These are phyloP conservation scores for Falco concolor DNA, from an alignment of 2,797 vertebrate species.

Conservation along the genomic window DNA sequence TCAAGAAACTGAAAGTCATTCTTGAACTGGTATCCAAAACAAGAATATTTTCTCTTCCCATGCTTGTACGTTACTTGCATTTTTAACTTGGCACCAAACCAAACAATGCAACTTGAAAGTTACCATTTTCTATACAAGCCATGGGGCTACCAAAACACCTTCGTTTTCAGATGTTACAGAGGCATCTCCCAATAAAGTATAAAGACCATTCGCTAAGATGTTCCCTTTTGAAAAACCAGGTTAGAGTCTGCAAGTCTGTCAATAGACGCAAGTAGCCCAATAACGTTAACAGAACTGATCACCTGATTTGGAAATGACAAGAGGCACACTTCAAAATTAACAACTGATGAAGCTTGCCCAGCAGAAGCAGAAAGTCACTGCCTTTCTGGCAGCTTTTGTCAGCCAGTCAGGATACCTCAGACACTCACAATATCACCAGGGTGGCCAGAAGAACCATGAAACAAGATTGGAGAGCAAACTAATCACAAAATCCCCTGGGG, in stretches of 20 bases:
- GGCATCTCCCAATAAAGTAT: neutral
- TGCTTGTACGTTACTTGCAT: neutral
- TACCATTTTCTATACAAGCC: neutral
- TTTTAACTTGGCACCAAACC: neutral
- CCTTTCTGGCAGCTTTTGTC: neutral
- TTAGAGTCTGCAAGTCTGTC: neutral
- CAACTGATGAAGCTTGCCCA: neutral
- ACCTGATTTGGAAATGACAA: neutral
- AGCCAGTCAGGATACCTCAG: neutral
- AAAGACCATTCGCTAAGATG: neutral
- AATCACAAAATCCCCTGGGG: neutral
- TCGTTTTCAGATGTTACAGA: neutral
- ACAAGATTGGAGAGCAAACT: neutral
- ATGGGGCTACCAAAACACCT: neutral
- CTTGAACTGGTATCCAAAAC: neutral
- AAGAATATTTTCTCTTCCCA: neutral
- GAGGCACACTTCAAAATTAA: neutral
- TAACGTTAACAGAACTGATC: neutral
- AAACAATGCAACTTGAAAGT: neutral
- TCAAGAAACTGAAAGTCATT: neutral
- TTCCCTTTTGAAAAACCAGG: neutral
- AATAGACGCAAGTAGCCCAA: neutral
- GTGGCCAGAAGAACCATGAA: neutral
- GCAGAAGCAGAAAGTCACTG: neutral
- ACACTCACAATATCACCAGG: neutral